A percentile compares a stretch with the other conserved stretches of the same genome.
Evolutionary conservation across 2,113 vertebrate genomes (phyloP).

Genomic region (Cavia aperea): DNA sequence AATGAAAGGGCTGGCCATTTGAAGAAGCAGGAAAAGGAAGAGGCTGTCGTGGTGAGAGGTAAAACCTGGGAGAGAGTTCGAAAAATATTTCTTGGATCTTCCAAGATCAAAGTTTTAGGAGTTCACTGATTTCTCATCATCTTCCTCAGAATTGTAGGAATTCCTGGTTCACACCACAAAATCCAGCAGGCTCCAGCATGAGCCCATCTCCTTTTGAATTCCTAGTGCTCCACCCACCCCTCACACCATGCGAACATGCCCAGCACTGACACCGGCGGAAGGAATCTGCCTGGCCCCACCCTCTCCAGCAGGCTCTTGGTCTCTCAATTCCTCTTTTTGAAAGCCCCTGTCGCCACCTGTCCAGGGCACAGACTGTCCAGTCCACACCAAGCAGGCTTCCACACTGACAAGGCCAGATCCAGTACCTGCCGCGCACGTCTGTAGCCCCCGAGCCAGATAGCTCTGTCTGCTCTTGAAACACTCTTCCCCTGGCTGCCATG

Average conservation of each 20-base stretch:
- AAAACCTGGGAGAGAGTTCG: background rate
- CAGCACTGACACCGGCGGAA: background rate
- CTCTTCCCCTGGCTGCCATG: background rate
- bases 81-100: background rate
- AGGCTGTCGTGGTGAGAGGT: background rate
- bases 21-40: too few species aligned
- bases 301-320: background rate
- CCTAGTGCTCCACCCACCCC: background rate
- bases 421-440: background rate
- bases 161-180: background rate
- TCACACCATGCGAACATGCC: too few species aligned
- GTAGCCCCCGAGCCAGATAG: too few species aligned
- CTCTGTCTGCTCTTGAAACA: background rate
- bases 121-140: background rate
- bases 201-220: background rate
- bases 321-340: background rate
- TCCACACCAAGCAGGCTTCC: background rate
- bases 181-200: background rate
- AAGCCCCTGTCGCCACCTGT: background rate
- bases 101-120: background rate
- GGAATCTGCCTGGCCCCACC: background rate
- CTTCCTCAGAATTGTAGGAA: background rate
- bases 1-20: background rate
- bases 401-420: background rate
- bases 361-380: background rate